Evolutionary conservation across 2,113 vertebrate species (phyloP).

Genomic region (Xiphias gladius): DNA sequence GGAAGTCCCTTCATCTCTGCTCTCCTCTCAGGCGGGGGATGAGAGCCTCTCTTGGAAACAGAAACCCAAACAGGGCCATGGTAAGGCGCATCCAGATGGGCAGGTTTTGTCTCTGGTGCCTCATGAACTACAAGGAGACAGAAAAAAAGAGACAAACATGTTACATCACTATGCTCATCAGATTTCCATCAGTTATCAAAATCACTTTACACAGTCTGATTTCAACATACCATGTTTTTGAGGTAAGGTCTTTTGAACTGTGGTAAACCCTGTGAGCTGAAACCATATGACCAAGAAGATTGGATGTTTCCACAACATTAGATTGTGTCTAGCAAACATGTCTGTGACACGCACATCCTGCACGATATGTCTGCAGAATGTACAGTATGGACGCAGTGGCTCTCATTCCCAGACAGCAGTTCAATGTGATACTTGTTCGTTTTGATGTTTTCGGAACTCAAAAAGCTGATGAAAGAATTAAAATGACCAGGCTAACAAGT

Average conservation of each 20-base stretch:
- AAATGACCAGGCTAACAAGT: not conserved
- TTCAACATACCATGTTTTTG: not conserved
- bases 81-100: constrained; percentile 81
- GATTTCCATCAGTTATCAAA: not conserved
- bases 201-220: not conserved
- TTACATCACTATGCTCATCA: not conserved
- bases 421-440: not conserved
- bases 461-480: not conserved
- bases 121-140: constrained; percentile 65
- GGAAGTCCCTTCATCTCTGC: constrained; percentile 75
- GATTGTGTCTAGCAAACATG: constrained; percentile 65
- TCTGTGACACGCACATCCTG: constrained; percentile 30
- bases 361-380: not conserved
- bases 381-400: no score
- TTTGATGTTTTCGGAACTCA: not conserved
- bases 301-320: constrained; percentile 72
- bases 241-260: constrained; percentile 46
- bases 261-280: constrained; percentile 52
- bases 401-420: not conserved
- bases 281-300: constrained; percentile 29
- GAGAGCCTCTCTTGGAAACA: constrained; percentile 73
- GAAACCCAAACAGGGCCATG: constrained; percentile 71
- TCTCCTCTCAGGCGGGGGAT: constrained; percentile 66
- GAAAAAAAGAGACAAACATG: not conserved
- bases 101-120: constrained; percentile 76